Percentiles rank a stretch among this genome's conserved stretches.
Conservation (phyloP, 2,888 invertebrate species). For the Tiphia femorata region DNA sequence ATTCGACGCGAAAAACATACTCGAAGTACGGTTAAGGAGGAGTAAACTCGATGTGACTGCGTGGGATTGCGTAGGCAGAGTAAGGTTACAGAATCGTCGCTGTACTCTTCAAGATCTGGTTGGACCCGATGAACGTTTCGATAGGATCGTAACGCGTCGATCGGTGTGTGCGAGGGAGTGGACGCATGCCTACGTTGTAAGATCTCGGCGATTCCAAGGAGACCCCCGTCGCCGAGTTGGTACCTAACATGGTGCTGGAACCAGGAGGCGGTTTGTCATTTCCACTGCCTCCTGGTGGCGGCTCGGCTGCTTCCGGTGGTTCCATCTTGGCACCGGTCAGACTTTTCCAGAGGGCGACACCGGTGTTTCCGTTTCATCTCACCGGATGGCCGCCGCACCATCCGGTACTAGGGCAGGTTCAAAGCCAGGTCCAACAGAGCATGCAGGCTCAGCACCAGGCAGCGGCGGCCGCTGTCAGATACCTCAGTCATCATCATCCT, state of each 20-base stretch:
- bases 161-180: no score
- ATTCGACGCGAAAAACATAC: no score
- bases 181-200: no score
- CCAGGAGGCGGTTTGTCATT: conserved; percentile 68
- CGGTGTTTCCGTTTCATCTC: conserved; percentile 66
- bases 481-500: conserved; percentile 63
- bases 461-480: conserved; percentile 61
- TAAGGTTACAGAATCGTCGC: no score
- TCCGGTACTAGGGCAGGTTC: conserved; percentile 64
- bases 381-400: conserved; percentile 66
- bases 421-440: conserved; percentile 63
- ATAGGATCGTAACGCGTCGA: no score
- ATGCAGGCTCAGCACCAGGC: conserved; percentile 64
- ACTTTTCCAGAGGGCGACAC: conserved; percentile 64
- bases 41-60: no score
- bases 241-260: conserved; percentile 67
- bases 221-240: conserved; percentile 58
- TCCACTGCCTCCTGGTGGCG: conserved; percentile 66
- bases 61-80: no score
- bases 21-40: no score
- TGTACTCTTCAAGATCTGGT: no score
- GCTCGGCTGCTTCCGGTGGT: conserved; percentile 57
- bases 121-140: no score
- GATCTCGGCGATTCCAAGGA: conserved; percentile 22
- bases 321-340: conserved; percentile 60